Evolutionary conservation across 2,113 vertebrate genomes (phyloP), one percentile per base, ranked within the genome.

Genomic region (Catharus bicknelli): DNA sequence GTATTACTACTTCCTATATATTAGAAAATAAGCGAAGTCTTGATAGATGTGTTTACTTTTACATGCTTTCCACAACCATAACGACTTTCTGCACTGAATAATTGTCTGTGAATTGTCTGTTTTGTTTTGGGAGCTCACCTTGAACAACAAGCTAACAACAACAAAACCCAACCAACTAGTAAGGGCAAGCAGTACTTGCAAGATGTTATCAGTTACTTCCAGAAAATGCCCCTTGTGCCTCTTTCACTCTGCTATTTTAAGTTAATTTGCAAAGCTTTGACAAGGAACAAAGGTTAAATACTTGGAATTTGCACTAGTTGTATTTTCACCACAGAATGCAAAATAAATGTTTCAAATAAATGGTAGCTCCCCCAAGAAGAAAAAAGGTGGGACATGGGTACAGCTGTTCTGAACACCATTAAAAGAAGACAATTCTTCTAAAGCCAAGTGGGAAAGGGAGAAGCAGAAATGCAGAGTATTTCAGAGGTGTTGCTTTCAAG

Each of bases 81-180:
- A 36, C 0, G 0, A 59, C 48, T 86, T 86, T 77, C 62, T 58
- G 10, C 12, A 40, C 29, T 26, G 16, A 87, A 42, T 23, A 84
- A 69, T 26, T 73, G 29, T 25, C 79, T 77, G 16, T 48, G 64
- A 80, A 77, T 38, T 38, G 38, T 38, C 38, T 5, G 3, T 61
- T 80, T 63, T 57, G 36, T 16, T 91, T 94, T 63, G 57, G 45
- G 61, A 90, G 34, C 68, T 80, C 26, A 73, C 30, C 48, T 67
- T 77, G 83, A 90, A 74, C 77, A 95, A 83, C 51, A 91, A 91
- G 36, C 38, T 90, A 85, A 64, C 16, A 88, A 83, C 63, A 91
- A 63, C 85, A 88, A 88, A 96, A 83, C 55, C 40, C 88, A 94
- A 62, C 36, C 83, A 93, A 88, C 79, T 85, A 95, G 82, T 69